phyloP scores from a whole-genome alignment of 2,797 vertebrate species.

The Sitta carolinensis region DNA sequence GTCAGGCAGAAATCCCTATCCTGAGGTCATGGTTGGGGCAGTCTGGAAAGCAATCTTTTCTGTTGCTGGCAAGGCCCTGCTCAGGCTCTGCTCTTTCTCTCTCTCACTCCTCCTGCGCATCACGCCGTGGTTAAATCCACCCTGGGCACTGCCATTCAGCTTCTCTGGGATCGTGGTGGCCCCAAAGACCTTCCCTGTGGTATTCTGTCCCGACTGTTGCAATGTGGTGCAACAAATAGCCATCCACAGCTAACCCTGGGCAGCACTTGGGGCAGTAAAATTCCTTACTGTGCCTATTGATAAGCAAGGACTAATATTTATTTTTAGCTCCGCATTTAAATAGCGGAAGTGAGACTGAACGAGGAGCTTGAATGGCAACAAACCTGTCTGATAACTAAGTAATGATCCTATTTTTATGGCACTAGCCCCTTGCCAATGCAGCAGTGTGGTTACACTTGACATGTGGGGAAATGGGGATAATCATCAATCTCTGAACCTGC shows the following conservation, averaged over 20 bases:
- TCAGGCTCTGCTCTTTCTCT: background rate
- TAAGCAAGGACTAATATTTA: background rate
- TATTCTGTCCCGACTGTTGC: background rate
- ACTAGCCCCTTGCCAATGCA: background rate
- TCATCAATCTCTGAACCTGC: background rate
- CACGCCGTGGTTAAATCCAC: background rate
- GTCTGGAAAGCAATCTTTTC: constrained; percentile 29
- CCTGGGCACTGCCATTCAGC: background rate
- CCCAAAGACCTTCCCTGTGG: background rate
- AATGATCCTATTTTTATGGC: background rate
- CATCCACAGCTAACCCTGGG: background rate
- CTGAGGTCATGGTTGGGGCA: constrained; percentile 37
- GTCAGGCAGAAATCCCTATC: constrained; percentile 55
- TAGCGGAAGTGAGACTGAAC: background rate
- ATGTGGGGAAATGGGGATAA: background rate
- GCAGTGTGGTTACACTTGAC: background rate
- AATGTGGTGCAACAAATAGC: background rate
- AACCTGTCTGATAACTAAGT: background rate
- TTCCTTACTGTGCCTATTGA: background rate
- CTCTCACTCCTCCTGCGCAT: background rate
- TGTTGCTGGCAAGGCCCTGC: background rate
- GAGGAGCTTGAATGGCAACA: background rate
- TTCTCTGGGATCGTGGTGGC: background rate
- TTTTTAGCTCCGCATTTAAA: background rate
- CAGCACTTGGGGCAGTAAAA: background rate